A percentile compares a stretch with the other conserved stretches of the same genome.
phyloP scores from a whole-genome alignment of 2,888 invertebrate genomes.

The Leucania comma region DNA sequence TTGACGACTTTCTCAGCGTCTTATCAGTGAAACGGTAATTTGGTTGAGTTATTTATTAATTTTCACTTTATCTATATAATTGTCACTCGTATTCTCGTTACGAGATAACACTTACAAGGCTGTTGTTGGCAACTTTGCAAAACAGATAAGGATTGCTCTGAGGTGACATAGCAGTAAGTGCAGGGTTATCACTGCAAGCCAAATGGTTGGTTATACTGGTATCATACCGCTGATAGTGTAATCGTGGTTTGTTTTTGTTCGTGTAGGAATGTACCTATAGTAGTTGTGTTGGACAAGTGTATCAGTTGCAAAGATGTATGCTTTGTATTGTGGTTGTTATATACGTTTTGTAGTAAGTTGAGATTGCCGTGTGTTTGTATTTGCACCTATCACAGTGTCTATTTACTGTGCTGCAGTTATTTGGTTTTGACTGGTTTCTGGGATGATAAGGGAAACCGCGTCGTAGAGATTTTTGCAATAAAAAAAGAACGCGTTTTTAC shows the following conservation, averaged over 20 bases:
- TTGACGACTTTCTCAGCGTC: slow-evolving; percentile 59
- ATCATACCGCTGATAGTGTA: slow-evolving; percentile 74
- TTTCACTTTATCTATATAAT: slow-evolving; percentile 66
- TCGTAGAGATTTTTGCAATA: neutral
- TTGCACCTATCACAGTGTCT: slow-evolving; percentile 1
- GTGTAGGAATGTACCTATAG: slow-evolving; percentile 35
- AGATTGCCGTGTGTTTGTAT: slow-evolving; percentile 17
- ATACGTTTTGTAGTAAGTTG: slow-evolving; percentile 14
- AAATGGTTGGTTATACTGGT: slow-evolving; percentile 78
- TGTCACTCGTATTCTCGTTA: slow-evolving; percentile 73
- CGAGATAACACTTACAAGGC: slow-evolving; percentile 68
- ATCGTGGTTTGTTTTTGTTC: slow-evolving; percentile 74
- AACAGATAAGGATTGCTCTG: slow-evolving; percentile 75
- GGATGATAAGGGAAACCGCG: neutral
- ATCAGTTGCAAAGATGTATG: slow-evolving; percentile 35
- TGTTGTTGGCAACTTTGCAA: slow-evolving; percentile 79
- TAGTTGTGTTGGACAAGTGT: slow-evolving; percentile 20
- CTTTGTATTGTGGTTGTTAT: slow-evolving; percentile 19
- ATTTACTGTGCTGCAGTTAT: neutral
- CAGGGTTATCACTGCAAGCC: slow-evolving; percentile 85
- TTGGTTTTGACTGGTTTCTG: slow-evolving; percentile 3
- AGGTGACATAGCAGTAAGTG: slow-evolving; percentile 79
- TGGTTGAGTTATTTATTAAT: slow-evolving; percentile 72
- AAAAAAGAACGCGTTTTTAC: neutral
- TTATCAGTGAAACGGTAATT: slow-evolving; percentile 62